phyloP scores from a whole-genome alignment of 37 sponge, comb jelly and placozoan genomes.

The Eunapius fragilis region DNA sequence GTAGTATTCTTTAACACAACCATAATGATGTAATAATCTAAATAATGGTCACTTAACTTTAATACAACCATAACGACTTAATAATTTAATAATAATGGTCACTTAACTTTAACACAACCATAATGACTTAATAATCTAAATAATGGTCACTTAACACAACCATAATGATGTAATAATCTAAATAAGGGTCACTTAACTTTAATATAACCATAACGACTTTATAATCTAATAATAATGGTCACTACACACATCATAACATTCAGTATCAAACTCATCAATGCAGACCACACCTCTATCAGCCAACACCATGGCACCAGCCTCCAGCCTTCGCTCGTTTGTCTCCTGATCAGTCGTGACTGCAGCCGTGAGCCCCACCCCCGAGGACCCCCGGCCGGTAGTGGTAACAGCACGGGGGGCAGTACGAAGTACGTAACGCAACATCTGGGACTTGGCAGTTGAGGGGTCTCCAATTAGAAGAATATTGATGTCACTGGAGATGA shows the following conservation, averaged over 20 bases:
- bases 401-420: slow-evolving; percentile 96
- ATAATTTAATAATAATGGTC: too few species aligned
- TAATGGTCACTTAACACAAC: too few species aligned
- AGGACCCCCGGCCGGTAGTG: slow-evolving; percentile 96
- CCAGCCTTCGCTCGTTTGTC: slow-evolving; percentile 84
- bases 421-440: slow-evolving; percentile 91
- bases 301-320: slow-evolving; percentile 99
- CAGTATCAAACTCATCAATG: slow-evolving; percentile 99
- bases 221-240: too few species aligned
- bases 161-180: too few species aligned
- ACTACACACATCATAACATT: background rate
- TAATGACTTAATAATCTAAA: too few species aligned
- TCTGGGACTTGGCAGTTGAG: slow-evolving; percentile 97
- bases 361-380: slow-evolving; percentile 99
- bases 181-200: too few species aligned
- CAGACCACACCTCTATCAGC: slow-evolving; percentile 99
- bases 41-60: too few species aligned
- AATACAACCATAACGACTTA: too few species aligned
- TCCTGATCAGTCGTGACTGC: slow-evolving; percentile 97
- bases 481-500: slow-evolving; percentile 97
- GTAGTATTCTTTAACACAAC: too few species aligned
- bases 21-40: too few species aligned
- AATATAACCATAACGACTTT: too few species aligned
- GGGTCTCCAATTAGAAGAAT: slow-evolving; percentile 96
- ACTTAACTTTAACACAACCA: too few species aligned